Evolutionary conservation across 2,888 invertebrate genomes (phyloP), one percentile per base, ranked within the genome.

Genomic region (Limenitis camilla): DNA sequence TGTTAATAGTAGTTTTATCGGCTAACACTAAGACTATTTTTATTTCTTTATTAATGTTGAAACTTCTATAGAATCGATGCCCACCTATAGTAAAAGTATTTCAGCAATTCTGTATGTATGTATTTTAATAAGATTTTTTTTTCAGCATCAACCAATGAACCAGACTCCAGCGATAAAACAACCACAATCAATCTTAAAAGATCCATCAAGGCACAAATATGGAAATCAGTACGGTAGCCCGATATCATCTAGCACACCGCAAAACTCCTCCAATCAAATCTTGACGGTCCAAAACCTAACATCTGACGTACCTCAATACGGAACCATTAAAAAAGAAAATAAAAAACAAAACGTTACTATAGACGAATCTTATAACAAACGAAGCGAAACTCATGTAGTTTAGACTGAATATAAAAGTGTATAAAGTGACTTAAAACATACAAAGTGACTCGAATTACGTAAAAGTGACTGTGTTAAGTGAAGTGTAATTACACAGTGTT

Each of bases 131-230:
- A n/a, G n/a, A n/a, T 32, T 3, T 49, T 74, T 74, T 68, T 80
- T 81, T 0, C 81, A 88, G 83, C 88, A 88, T 60, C 61, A 61
- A 4, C 71, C 72, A 52, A 61, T 79, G 44, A 73, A 79, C 9
- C 86, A 81, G 59, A 80, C 84, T 1, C 80, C 78, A 5, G 66
- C 72, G 3, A 74, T 80, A 41, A 90, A 90, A 65, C 90, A 90
- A 57, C 91, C 91, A 0, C 91, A 90, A 61, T 89, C 90, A 30
- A 91, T 91, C 59, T 80, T 91, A 5, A 91, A 91, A 67, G 91
- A 91, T 72, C 90, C 91, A 4, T 90, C 90, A 51, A 80, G 90
- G 33, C 90, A 89, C 68, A 88, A 90, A 66, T 90, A 90, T 57
- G 86, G 85, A 31, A 88, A 81, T 61, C 88, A 88, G 39, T 89